Base-by-base conservation (phyloP, 2,888 invertebrate species). In the Sarcophaga rosellei region DNA sequence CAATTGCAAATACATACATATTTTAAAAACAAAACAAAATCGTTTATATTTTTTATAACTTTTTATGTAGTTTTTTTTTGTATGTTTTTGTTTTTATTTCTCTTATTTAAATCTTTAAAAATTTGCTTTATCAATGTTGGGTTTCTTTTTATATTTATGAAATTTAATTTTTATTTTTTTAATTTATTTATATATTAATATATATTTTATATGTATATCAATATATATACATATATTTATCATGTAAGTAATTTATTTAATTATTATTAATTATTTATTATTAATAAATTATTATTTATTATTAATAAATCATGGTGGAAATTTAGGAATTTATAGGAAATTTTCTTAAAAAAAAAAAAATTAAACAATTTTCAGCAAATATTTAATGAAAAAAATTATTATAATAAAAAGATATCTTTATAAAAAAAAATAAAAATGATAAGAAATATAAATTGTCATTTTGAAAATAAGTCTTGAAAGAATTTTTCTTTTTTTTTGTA, bases 81-180 rank as follows among this genome's bases (percentile, higher is more conserved):
- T 10, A 20, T 11, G 17, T 68, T 74, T 66, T 69, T 62, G 44
- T 53, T 87, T 89, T 35, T 10, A 35, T 35, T 35, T 35, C 35
- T 85, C 80, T 88, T 87, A 81, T 86, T 88, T 76, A 81, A 75
- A 72, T 78, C 84, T 84, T 85, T 88, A 84, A 88, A 35, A 88
- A 88, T 86, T 82, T 86, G 87, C 53, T 87, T 88, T 87, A 85
- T 88, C 83, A 87, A 85, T 35, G 35, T 35, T 35, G 10, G 10
- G 5, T 86, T 87, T 85, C 17, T 53, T 53, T 53, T 17, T 88
- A 84, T 86, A 79, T 85, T 81, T 62, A 57, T 73, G 79, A 80
- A 81, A 65, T 87, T 87, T 86, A 53, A 53, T 53, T 53, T 15
- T 53, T 53, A 15, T 15, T 53, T 53, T 15, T 1, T 47, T 47